Evolutionary conservation across 2,113 vertebrate species (phyloP).

Genomic region (Puntigrus tetrazona): DNA sequence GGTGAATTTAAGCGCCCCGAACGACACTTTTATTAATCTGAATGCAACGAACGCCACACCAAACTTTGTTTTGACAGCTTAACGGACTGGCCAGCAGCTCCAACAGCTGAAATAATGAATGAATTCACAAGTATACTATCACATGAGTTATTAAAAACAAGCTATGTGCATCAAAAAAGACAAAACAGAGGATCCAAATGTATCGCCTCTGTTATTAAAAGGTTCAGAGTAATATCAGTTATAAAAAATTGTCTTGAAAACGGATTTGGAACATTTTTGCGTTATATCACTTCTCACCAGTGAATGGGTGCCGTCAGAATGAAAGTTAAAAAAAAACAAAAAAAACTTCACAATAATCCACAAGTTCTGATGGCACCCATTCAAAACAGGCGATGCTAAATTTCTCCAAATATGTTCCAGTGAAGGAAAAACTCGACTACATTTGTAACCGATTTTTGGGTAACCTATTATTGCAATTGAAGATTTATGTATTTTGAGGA

Average conservation of each 20-base stretch:
- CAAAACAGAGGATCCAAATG: background rate
- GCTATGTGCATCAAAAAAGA: conserved; percentile 38
- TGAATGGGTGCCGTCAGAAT: background rate
- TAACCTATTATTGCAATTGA: no score
- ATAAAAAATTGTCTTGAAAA: background rate
- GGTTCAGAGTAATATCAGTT: background rate
- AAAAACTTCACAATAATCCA: background rate
- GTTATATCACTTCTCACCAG: background rate
- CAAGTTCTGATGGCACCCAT: background rate
- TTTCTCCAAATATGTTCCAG: background rate
- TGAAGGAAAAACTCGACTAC: background rate
- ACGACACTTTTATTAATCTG: background rate
- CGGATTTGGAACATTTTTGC: background rate
- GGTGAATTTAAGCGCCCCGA: background rate
- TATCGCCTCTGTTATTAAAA: background rate
- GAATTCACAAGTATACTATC: conserved; percentile 45
- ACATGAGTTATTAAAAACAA: conserved; percentile 29
- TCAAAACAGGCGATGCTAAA: background rate
- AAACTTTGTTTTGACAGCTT: conserved; percentile 32
- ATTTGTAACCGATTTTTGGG: no score
- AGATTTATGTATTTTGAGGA: no score
- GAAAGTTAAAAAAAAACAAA: background rate
- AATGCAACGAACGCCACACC: conserved; percentile 15
- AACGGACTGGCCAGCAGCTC: conserved; percentile 74
- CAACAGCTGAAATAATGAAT: conserved; percentile 42